Conservation (phyloP, 1,140 invertebrate genomes). For the Cheumatopsyche charites region DNA sequence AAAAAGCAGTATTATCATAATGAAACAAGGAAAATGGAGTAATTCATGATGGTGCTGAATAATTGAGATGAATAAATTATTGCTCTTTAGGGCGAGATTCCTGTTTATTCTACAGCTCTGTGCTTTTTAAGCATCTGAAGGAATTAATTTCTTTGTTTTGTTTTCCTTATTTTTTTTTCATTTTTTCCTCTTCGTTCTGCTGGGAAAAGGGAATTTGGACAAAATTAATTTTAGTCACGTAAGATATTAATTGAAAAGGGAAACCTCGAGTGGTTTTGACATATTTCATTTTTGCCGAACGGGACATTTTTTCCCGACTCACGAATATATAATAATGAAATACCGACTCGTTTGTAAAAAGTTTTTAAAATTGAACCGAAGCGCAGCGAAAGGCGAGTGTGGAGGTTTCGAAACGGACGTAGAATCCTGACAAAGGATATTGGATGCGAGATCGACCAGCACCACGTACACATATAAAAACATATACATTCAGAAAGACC, state of each 20-base stretch:
- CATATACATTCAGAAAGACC: background rate
- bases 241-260: constrained; percentile 35
- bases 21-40: too few relatives aligned
- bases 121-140: constrained; percentile 1
- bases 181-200: background rate
- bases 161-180: constrained; percentile 4
- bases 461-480: too few relatives aligned
- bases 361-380: too few relatives aligned
- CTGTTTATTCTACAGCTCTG: background rate
- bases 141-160: constrained; percentile 3
- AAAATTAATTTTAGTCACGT: constrained; percentile 34
- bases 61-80: constrained; percentile 25
- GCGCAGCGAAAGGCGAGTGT: too few relatives aligned
- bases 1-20: too few relatives aligned
- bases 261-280: constrained; percentile 29
- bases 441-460: background rate
- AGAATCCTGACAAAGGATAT: background rate
- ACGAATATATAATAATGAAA: constrained; percentile 3
- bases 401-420: too few relatives aligned
- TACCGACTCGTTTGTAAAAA: too few relatives aligned
- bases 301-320: constrained; percentile 7
- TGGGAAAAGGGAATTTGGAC: constrained; percentile 15
- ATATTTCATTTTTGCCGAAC: constrained; percentile 24
- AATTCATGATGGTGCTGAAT: background rate
- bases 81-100: constrained; percentile 7